Percentiles rank a stretch among this genome's conserved stretches.
These are phyloP conservation scores for Ispidina lecontei DNA, from an alignment of 2,797 vertebrate species.

Conservation along the genomic window DNA sequence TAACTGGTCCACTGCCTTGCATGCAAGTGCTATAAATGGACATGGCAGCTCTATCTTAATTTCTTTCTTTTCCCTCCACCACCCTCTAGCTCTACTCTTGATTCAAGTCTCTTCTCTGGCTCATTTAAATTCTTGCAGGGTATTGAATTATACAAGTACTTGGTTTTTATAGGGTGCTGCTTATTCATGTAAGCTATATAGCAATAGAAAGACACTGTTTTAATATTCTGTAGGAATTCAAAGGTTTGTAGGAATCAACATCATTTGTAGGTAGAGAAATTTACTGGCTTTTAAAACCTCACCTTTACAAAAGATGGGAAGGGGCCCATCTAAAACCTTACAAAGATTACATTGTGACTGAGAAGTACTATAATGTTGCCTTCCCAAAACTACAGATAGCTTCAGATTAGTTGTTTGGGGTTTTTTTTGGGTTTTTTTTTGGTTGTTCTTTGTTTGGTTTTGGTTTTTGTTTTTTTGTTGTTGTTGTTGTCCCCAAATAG, in stretches of 20 bases:
- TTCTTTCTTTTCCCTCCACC: not conserved
- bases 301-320: not conserved
- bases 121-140: not conserved
- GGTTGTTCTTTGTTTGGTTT: not conserved
- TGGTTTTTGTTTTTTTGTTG: too few species aligned
- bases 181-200: not conserved
- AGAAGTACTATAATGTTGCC: not conserved
- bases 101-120: not conserved
- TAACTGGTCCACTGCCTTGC: not conserved
- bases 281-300: not conserved
- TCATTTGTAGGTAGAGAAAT: not conserved
- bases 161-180: not conserved
- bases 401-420: not conserved
- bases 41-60: not conserved
- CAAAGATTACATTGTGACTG: rapidly evolving
- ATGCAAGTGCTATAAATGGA: not conserved
- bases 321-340: not conserved
- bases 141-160: not conserved
- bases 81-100: not conserved
- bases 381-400: conserved; percentile 31
- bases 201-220: not conserved
- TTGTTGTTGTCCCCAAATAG: not conserved
- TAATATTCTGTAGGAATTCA: not conserved
- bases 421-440: not conserved
- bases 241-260: not conserved